Evolutionary conservation across 2,888 invertebrate species (phyloP).

Genomic region (Frankliniella intonsa): DNA sequence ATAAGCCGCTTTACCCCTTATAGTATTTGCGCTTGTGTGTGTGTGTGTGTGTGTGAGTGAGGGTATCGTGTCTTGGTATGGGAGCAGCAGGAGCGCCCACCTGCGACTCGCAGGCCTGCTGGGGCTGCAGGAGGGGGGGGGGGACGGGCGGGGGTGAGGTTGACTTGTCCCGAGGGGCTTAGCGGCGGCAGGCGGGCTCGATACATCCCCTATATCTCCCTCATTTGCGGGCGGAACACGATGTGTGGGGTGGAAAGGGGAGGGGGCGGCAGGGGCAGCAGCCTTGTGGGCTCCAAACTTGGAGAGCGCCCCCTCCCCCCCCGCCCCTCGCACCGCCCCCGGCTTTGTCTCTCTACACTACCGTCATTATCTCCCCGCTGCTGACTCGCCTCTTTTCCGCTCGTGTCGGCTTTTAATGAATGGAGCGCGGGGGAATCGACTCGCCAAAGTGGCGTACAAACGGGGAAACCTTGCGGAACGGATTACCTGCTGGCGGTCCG

Average conservation of each 20-base stretch:
- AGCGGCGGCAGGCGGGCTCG: neutral
- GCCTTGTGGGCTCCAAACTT: neutral
- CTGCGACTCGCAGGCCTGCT: slow-evolving; percentile 1
- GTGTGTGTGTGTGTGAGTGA: slow-evolving; percentile 2
- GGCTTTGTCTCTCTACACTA: too few species aligned
- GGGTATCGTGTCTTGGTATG: neutral
- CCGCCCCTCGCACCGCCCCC: too few species aligned
- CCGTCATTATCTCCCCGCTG: too few species aligned
- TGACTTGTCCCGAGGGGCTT: neutral
- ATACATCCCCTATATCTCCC: neutral
- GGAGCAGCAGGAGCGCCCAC: neutral
- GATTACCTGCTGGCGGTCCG: too few species aligned
- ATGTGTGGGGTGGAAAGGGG: neutral
- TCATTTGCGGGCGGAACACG: neutral
- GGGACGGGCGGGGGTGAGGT: neutral
- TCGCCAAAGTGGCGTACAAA: too few species aligned
- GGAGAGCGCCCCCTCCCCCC: neutral
- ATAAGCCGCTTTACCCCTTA: neutral
- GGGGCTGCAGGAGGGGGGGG: neutral
- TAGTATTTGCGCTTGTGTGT: neutral
- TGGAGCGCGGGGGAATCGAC: too few species aligned
- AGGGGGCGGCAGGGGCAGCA: neutral
- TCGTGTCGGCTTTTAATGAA: too few species aligned
- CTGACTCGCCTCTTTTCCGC: too few species aligned
- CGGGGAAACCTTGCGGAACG: too few species aligned